Conservation (phyloP, 2,888 invertebrate species). For the Rhabditoides inermis region DNA sequence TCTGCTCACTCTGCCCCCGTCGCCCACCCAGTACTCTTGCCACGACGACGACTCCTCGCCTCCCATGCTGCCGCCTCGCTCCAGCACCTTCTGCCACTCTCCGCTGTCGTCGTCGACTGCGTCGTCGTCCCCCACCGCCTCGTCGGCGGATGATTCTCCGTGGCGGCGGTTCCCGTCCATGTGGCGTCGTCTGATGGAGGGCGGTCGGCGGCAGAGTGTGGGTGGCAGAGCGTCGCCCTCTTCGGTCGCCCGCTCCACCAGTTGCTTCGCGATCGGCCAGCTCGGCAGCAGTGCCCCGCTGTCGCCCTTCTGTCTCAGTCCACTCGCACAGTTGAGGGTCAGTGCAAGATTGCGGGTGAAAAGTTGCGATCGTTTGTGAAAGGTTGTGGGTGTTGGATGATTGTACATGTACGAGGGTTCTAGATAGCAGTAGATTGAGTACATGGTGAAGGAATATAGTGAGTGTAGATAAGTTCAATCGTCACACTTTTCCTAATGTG, state of each 20-base stretch:
- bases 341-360: neutral
- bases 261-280: neutral
- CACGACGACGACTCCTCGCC: too few species aligned
- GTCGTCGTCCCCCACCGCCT: too few species aligned
- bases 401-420: too few species aligned
- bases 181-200: conserved; percentile 7
- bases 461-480: too few species aligned
- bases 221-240: neutral
- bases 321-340: conserved; percentile 20
- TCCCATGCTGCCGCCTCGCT: too few species aligned
- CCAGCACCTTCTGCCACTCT: neutral
- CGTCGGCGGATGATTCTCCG: conserved; percentile 7
- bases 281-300: too few species aligned
- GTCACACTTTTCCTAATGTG: too few species aligned
- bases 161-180: conserved; percentile 18
- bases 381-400: neutral
- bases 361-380: neutral
- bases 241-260: neutral
- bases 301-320: conserved; percentile 10
- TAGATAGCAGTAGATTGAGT: too few species aligned
- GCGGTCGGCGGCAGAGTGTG: neutral
- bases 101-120: neutral
- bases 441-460: too few species aligned
- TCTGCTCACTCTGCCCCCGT: too few species aligned
- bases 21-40: too few species aligned